These are phyloP conservation scores for Falcunculus frontatus DNA, from an alignment of 2,113 vertebrate genomes.

Conservation along the genomic window DNA sequence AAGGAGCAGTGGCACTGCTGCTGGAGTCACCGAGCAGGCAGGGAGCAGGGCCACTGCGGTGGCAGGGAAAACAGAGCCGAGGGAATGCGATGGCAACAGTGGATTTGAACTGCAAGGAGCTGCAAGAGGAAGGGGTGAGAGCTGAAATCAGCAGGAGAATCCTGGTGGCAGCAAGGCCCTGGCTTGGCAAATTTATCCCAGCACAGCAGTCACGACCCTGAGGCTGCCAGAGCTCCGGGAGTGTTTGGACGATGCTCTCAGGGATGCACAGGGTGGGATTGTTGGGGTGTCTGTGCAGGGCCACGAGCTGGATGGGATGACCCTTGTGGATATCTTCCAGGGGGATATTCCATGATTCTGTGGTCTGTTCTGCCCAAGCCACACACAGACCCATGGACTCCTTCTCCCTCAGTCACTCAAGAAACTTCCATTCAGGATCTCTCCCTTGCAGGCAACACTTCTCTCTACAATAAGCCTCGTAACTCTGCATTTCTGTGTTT, in stretches of 20 bases:
- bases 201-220: accelerated
- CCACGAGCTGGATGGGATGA: background rate
- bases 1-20: background rate
- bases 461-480: accelerated
- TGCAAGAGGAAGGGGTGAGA: background rate
- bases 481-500: background rate
- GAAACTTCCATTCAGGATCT: background rate
- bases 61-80: background rate
- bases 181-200: background rate
- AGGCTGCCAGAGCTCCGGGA: background rate
- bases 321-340: background rate
- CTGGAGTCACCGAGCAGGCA: background rate
- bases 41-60: accelerated
- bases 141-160: background rate
- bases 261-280: background rate
- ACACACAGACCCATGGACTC: background rate
- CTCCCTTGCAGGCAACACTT: background rate
- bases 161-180: background rate
- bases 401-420: background rate
- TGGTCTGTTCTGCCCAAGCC: background rate
- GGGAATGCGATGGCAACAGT: background rate
- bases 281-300: background rate
- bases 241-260: accelerated
- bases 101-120: background rate
- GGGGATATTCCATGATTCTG: background rate